phyloP scores from a whole-genome alignment of 2,888 invertebrate genomes.

The Apodemia zela region DNA sequence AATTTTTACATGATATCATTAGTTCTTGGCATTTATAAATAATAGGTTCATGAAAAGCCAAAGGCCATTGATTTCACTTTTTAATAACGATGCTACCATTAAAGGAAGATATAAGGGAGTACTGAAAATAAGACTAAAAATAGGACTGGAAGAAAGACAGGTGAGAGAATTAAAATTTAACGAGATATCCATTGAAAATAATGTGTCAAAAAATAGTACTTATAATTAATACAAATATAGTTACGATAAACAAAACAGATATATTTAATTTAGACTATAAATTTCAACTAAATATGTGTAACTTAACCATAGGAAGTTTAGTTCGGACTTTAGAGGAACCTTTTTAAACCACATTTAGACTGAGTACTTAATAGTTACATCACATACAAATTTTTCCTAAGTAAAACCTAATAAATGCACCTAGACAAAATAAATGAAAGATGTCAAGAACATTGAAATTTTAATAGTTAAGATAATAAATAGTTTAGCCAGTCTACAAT shows the following conservation, averaged over 20 bases:
- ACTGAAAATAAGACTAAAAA: no score
- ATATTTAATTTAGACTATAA: neutral
- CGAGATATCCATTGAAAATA: no score
- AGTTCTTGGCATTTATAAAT: no score
- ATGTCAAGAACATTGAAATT: slow-evolving; percentile 51
- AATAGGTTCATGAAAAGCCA: no score
- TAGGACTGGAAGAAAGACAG: no score
- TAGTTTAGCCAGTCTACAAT: slow-evolving; percentile 56
- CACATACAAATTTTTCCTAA: neutral
- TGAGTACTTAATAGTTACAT: neutral
- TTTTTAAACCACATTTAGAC: neutral
- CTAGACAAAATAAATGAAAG: slow-evolving; percentile 37
- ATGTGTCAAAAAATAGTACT: no score
- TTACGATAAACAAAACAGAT: neutral
- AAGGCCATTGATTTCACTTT: no score
- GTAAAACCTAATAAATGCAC: slow-evolving; percentile 12
- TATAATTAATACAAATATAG: neutral
- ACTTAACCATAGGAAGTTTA: neutral
- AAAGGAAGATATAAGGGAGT: no score
- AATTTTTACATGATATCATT: no score
- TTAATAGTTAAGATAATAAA: slow-evolving; percentile 65
- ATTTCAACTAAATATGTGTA: neutral
- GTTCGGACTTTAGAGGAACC: neutral
- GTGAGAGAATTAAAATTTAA: no score
- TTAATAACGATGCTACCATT: no score